Evolutionary conservation across 1,140 invertebrate species (phyloP), one percentile per base, ranked within the genome.

Genomic region (Drosophila murphyi): DNA sequence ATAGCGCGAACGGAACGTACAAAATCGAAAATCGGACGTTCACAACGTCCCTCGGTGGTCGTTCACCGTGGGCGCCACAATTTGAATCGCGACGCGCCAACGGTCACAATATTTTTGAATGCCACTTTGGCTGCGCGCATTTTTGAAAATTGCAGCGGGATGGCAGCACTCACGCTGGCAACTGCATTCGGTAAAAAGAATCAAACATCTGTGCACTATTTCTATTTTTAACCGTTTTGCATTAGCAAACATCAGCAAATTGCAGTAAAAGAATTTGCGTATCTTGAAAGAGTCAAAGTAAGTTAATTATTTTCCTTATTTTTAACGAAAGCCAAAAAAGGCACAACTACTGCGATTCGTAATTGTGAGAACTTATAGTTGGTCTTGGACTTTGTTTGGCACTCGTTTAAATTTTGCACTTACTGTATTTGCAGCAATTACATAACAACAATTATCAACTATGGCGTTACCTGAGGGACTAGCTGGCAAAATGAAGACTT

Each of bases 381-480:
- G 4, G 7, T 20, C 6, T 60, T n/a, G 10, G 10, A 4, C 20
- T 29, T 4, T 31, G 4, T 4, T 41, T 41, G 2, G 2, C 7
- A n/a, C 10, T 3, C n/a, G 5, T 10, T 65, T 29, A 31, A 35
- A 7, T 57, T 1, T 72, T 35, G 0, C 8, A 48, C 10, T 35
- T 48, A 0, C 47, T 41, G 6, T n/a, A 43, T 41, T 69, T 85
- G 48, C 45, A 82, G 83, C 34, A 72, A 76, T 91, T 91, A 91
- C 89, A 91, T 91, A 91, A 88, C 71, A 74, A 12, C 37, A 29
- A n/a, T 28, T 20, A 43, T 39, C 55, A 43, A 82, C 41, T 35
- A 92, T 92, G 91, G 90, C 89, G 28, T 69, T 92, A 63, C 91
- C 90, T 39, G 92, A 92, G 35, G 80, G 79, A 63, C 62, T 92